A percentile compares a stretch with the other conserved stretches of the same genome.
Conservation (phyloP, 2,113 vertebrate species). For the Cyanoderma ruficeps region DNA sequence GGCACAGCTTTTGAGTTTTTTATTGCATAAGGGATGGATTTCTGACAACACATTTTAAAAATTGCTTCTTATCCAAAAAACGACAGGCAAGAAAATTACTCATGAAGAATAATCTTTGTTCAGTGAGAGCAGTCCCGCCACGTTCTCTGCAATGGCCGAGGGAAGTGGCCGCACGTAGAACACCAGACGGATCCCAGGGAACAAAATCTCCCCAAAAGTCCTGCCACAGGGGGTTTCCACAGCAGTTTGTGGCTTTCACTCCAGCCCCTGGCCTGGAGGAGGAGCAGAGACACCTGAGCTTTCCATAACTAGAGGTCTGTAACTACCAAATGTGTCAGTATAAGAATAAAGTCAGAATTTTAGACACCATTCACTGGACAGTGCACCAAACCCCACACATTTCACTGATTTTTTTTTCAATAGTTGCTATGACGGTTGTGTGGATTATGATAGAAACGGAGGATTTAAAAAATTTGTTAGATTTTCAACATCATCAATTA, state of each 20-base stretch:
- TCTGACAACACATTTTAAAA: constrained; percentile 75
- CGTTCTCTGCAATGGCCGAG: background rate
- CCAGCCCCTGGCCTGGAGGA: background rate
- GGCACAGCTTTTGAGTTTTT: constrained; percentile 68
- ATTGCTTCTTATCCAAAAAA: constrained; percentile 70
- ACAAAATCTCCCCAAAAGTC: background rate
- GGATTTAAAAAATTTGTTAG: background rate
- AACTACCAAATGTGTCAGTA: background rate
- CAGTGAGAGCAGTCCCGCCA: background rate
- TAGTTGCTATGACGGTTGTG: background rate
- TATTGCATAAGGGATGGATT: constrained; percentile 71
- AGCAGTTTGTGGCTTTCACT: background rate
- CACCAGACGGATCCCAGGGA: background rate
- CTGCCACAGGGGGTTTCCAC: background rate
- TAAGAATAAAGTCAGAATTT: background rate
- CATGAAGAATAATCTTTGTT: constrained; percentile 63
- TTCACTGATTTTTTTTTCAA: background rate
- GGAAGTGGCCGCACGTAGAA: background rate
- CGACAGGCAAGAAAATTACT: constrained; percentile 56
- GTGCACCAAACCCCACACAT: background rate
- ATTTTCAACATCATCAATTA: background rate
- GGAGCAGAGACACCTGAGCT: background rate
- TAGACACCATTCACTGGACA: background rate
- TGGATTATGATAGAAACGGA: background rate
- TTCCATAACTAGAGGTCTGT: background rate